phyloP scores from a whole-genome alignment of 1,140 invertebrate species.

The Laupala kohalensis region DNA sequence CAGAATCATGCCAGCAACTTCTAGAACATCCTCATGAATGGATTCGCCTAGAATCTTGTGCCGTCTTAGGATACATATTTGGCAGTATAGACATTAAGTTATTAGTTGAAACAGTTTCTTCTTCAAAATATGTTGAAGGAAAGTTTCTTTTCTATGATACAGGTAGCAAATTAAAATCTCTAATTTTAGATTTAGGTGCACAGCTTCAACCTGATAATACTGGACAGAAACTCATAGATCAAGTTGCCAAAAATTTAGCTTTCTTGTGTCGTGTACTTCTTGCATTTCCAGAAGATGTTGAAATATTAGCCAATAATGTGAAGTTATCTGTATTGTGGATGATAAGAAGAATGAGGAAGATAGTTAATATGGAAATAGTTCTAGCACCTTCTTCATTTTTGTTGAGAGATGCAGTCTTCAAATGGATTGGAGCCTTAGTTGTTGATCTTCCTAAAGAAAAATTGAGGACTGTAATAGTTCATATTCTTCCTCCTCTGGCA shows the following conservation, averaged over 20 bases:
- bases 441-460: conserved; percentile 38
- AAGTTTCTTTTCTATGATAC: conserved; percentile 8
- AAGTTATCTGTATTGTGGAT: conserved; percentile 48
- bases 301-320: conserved; percentile 20
- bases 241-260: conserved; percentile 55
- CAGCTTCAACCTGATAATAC: conserved; percentile 49
- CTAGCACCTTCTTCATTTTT: conserved; percentile 29
- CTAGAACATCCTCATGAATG: conserved; percentile 49
- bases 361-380: conserved; percentile 39
- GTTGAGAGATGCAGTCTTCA: conserved; percentile 53
- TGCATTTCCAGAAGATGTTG: conserved; percentile 26
- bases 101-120: conserved; percentile 26
- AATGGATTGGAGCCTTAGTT: conserved; percentile 53
- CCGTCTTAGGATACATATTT: conserved; percentile 60
- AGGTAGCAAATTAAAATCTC: conserved; percentile 34
- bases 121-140: conserved; percentile 1
- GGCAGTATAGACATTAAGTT: conserved; percentile 43
- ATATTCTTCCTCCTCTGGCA: conserved; percentile 49
- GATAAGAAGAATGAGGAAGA: conserved; percentile 47
- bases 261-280: conserved; percentile 49
- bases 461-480: conserved; percentile 35
- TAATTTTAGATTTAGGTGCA: conserved; percentile 56
- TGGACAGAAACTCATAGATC: conserved; percentile 45
- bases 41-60: conserved; percentile 59
- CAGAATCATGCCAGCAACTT: conserved; percentile 35